A percentile compares a stretch with the other conserved stretches of the same genome.
These are phyloP conservation scores for Ursus arctos DNA, from an alignment of 2,113 vertebrate genomes.

Conservation along the genomic window DNA sequence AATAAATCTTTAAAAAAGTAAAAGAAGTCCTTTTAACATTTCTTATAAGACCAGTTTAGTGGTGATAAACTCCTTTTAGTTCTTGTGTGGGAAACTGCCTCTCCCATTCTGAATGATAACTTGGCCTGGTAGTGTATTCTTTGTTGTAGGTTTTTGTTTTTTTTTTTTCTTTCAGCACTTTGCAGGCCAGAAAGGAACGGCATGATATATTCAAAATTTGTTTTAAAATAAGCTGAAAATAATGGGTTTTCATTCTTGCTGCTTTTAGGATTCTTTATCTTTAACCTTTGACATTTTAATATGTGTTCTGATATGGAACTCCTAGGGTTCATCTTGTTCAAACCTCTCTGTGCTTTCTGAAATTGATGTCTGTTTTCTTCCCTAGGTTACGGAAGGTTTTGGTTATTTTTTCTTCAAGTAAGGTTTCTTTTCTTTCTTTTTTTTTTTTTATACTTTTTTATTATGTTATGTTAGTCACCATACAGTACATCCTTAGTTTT, in stretches of 20 bases:
- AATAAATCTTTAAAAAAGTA: too few relatives aligned
- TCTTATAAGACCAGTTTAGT: background rate
- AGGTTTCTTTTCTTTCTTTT: too few relatives aligned
- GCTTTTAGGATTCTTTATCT: background rate
- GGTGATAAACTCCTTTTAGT: background rate
- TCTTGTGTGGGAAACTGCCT: background rate
- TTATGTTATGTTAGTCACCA: too few relatives aligned
- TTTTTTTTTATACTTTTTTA: too few relatives aligned
- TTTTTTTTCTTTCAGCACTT: background rate
- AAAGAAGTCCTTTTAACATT: background rate
- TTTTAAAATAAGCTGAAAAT: background rate
- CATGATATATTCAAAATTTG: background rate
- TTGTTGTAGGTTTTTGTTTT: background rate
- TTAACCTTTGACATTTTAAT: background rate
- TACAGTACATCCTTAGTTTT: too few relatives aligned
- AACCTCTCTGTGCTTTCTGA: background rate
- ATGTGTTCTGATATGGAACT: background rate
- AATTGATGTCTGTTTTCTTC: background rate
- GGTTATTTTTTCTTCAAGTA: background rate
- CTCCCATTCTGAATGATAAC: background rate
- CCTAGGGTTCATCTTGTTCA: background rate
- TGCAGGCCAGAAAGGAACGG: too few relatives aligned
- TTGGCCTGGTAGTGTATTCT: background rate
- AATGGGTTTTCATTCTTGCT: background rate
- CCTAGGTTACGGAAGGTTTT: background rate